phyloP scores from a whole-genome alignment of 2,888 invertebrate genomes.

The Sympetrum striolatum region DNA sequence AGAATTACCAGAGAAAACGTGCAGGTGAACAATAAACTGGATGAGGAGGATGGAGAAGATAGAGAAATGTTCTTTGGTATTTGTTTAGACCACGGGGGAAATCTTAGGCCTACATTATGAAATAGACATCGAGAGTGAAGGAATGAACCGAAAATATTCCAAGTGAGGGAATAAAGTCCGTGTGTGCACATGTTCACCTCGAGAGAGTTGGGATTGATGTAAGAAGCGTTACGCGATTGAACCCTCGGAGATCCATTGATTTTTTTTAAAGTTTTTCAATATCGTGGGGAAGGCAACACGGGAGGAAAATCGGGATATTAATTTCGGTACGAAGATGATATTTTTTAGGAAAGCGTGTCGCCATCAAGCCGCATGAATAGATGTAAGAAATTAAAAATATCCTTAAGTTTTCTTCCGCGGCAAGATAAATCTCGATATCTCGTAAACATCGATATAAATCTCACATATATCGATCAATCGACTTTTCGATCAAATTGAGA shows the following conservation, averaged over 20 bases:
- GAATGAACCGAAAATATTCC: not conserved
- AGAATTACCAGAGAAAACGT: not conserved
- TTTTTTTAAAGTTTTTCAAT: slow-evolving; percentile 16
- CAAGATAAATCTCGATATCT: too few species aligned
- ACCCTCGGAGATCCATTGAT: not conserved
- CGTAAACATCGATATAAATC: too few species aligned
- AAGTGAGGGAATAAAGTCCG: not conserved
- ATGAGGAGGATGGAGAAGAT: not conserved
- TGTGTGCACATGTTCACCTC: not conserved
- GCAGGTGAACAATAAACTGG: not conserved
- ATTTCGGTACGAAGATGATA: not conserved
- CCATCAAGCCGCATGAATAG: not conserved
- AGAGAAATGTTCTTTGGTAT: not conserved
- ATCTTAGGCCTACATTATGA: not conserved
- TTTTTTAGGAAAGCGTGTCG: not conserved
- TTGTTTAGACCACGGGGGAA: not conserved
- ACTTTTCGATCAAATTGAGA: too few species aligned
- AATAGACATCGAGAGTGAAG: not conserved
- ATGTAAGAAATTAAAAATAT: too few species aligned
- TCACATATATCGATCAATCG: too few species aligned
- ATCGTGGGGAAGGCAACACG: not conserved
- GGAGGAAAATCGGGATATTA: not conserved
- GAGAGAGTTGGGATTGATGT: too few species aligned
- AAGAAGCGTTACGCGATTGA: not conserved
- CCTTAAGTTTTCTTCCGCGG: too few species aligned